Evolutionary conservation across 2,113 vertebrate genomes (phyloP).

Genomic region (Lipophrys pholis): DNA sequence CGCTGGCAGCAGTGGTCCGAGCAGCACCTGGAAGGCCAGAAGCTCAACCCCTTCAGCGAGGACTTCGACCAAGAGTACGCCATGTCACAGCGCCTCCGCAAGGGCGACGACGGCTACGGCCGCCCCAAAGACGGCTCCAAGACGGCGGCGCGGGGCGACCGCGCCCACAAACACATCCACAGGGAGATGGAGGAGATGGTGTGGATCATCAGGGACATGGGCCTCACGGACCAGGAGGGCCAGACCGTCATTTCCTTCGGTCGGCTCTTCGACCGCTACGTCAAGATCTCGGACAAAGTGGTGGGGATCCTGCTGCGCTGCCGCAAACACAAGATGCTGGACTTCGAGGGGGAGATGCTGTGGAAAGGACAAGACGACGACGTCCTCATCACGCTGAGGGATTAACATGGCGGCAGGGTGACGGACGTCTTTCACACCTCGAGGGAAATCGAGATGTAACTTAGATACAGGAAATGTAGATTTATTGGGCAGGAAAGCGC

Average conservation of each 20-base stretch:
- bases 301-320: constrained; percentile 87
- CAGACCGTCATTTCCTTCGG: constrained; percentile 77
- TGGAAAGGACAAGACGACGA: constrained; percentile 86
- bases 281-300: constrained; percentile 88
- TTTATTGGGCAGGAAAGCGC: no score
- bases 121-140: constrained; percentile 84
- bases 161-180: constrained; percentile 83
- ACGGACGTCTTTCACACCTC: no score
- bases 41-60: constrained; percentile 87
- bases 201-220: constrained; percentile 85
- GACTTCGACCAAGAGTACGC: constrained; percentile 84
- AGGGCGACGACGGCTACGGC: constrained; percentile 84
- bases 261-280: constrained; percentile 85
- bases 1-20: constrained; percentile 84
- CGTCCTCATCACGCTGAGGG: constrained; percentile 79
- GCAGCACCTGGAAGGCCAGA: constrained; percentile 82
- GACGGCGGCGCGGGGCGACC: constrained; percentile 82
- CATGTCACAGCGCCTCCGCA: constrained; percentile 82
- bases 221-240: constrained; percentile 69
- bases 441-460: no score
- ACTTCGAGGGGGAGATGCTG: constrained; percentile 87
- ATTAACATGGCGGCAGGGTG: constrained; percentile 45
- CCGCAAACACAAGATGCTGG: constrained; percentile 85
- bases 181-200: constrained; percentile 88
- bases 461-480: no score